Evolutionary conservation across 2,888 invertebrate species (phyloP), one percentile per base, ranked within the genome.

Genomic region (Dioctria linearis): DNA sequence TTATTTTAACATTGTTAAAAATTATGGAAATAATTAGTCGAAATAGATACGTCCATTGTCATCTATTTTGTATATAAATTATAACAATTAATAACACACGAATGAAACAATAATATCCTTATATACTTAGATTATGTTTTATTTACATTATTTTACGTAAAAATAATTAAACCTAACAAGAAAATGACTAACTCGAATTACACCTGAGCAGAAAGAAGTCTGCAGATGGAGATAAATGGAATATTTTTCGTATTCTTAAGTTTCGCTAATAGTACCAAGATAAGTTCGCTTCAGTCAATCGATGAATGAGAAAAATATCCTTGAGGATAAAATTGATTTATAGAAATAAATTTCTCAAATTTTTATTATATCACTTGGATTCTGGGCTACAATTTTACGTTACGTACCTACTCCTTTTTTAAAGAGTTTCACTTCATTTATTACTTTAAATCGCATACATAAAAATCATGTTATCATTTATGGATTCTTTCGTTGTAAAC

Each of bases 141-240:
- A 65, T 65, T 65, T 65, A 65, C 65, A 65, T 5, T 42, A 65
- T 65, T 65, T 39, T 65, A 42, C n/a, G 3, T n/a, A 65, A 65
- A 42, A 42, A 65, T 65, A 9, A 63, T 63, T 37, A 39, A 40
- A 8, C 65, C 42, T 65, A 65, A 65, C 42, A 25, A 65, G 65
- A 65, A 9, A 42, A 65, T 65, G 65, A 65, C 65, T 65, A 65
- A 11, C 40, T 40, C 42, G n/a, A 65, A 65, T 65, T 65, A 65
- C 65, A 13, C 65, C 65, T 65, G 65, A 40, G 65, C 65, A 6
- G 40, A 65, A 42, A 42, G 5, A n/a, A 65, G 40, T 63, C 8
- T 63, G 40, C 42, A 40, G 11, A 40, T 42, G 11, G 42, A 65
- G 42, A 42, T 25, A 25, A 25, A 25, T 25, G 25, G 25, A 25